phyloP scores from a whole-genome alignment of 1,140 invertebrate species.

The Manduca sexta region DNA sequence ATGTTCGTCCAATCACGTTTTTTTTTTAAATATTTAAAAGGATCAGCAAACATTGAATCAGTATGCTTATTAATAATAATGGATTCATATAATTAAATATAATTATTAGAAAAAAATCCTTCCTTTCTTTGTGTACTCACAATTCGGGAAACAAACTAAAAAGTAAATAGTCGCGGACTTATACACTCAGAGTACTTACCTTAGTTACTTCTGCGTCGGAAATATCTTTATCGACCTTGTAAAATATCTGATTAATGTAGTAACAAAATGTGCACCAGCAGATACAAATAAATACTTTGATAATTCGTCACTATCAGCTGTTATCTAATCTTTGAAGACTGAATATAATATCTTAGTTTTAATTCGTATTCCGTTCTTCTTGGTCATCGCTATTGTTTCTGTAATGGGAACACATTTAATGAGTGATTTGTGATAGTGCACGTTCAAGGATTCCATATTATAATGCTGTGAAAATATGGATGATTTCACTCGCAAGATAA shows the following conservation, averaged over 20 bases:
- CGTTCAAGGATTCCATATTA: slow-evolving; percentile 15
- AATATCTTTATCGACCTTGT: slow-evolving; percentile 9
- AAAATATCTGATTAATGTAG: slow-evolving; percentile 8
- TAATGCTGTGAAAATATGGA: slow-evolving; percentile 44
- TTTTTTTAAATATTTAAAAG: too few relatives aligned
- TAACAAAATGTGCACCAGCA: slow-evolving; percentile 12
- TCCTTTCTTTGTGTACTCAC: neutral
- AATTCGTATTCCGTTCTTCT: slow-evolving; percentile 40
- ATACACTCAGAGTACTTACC: neutral
- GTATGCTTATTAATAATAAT: too few relatives aligned
- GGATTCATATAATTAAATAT: too few relatives aligned
- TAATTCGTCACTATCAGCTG: slow-evolving; percentile 51
- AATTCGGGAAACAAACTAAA: neutral
- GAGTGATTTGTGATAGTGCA: slow-evolving; percentile 16
- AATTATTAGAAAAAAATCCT: too few relatives aligned
- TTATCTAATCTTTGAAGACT: slow-evolving; percentile 60
- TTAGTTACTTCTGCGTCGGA: neutral
- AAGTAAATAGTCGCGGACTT: neutral
- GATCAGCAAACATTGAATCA: too few relatives aligned
- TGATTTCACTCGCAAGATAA: slow-evolving; percentile 29
- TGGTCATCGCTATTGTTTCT: slow-evolving; percentile 23
- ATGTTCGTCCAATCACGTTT: too few relatives aligned
- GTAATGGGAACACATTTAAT: slow-evolving; percentile 20
- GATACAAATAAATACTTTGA: slow-evolving; percentile 36
- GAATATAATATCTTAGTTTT: slow-evolving; percentile 58